Percentiles rank a stretch among this genome's conserved stretches.
These are phyloP conservation scores for Hirundo rustica DNA, from an alignment of 2,797 vertebrate species.

Conservation along the genomic window DNA sequence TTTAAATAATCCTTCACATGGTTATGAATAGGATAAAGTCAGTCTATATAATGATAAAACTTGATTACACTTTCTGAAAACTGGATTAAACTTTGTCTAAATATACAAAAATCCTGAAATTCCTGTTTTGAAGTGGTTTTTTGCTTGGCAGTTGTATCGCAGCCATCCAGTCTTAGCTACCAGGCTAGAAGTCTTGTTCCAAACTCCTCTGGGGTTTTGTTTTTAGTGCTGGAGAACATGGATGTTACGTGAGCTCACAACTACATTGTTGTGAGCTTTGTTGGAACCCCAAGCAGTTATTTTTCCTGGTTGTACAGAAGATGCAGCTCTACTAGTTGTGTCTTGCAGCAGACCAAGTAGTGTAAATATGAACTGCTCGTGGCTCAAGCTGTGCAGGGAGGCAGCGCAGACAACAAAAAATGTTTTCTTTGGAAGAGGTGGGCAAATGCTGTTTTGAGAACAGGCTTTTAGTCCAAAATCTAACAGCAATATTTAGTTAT, in stretches of 20 bases:
- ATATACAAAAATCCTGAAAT: slow-evolving; percentile 48
- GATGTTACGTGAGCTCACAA: background rate
- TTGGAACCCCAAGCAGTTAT: background rate
- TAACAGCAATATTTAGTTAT: background rate
- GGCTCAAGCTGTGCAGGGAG: background rate
- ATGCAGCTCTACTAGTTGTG: background rate
- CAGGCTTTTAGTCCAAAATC: background rate
- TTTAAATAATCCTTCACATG: slow-evolving; percentile 43
- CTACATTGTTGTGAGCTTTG: background rate
- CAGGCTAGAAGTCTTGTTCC: background rate
- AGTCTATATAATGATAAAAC: slow-evolving; percentile 43
- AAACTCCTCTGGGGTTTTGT: background rate
- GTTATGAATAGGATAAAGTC: slow-evolving; percentile 44
- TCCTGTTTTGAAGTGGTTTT: slow-evolving; percentile 6
- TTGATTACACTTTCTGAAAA: slow-evolving; percentile 41
- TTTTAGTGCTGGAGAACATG: background rate
- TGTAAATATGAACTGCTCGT: background rate
- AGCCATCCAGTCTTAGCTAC: background rate
- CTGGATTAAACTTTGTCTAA: slow-evolving; percentile 44
- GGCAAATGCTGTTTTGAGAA: background rate
- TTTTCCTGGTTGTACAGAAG: background rate
- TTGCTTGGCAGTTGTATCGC: background rate
- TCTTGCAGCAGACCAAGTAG: background rate
- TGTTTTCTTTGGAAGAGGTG: slow-evolving; percentile 1
- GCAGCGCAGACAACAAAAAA: background rate